Base-by-base conservation (phyloP, 1,140 invertebrate genomes). In the Magallana ariakensis region DNA sequence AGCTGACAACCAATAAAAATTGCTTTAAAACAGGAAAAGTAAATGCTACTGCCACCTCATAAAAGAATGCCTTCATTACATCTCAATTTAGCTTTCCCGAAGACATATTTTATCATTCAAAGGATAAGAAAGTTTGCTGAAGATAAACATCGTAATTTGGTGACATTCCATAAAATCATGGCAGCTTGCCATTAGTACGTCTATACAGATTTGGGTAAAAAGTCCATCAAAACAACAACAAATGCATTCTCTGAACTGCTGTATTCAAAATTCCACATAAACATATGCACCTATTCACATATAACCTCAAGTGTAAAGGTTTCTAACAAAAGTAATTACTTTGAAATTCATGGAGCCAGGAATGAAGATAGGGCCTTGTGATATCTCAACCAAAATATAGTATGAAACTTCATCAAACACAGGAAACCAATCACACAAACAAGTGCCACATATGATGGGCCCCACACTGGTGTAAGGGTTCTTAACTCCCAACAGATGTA, bases 61-160 rank as follows among this genome's bases (percentile, higher is more conserved):
- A 75, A 75, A 75, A 75, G 19, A 26, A 75, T 75, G 66, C 66
- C 22, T 75, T 75, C 66, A 75, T 75, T 75, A 75, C 22, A 75
- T 33, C 66, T 75, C 22, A 75, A 75, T 75, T 26, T 75, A 75
- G 66, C 66, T 75, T 26, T 26, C 22, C 66, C 11, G 19, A 26
- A 75, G 66, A 26, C 58, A 75, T 26, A 75, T 75, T 75, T 75
- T 75, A 75, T 75, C 66, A 75, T 75, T 75, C 66, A 75, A 75
- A 75, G 66, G 66, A 75, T 75, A 75, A 75, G 66, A 75, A 75
- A 75, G 66, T 75, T 75, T 75, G 66, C 66, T 75, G 66, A 75
- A 26, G 66, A 75, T 75, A 75, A 75, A 75, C 66, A 75, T 26
- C 13, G 66, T 26, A 75, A 75, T 75, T 75, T 75, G 66, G 66